Conservation (phyloP, 2,113 vertebrate genomes). For the human region DNA sequence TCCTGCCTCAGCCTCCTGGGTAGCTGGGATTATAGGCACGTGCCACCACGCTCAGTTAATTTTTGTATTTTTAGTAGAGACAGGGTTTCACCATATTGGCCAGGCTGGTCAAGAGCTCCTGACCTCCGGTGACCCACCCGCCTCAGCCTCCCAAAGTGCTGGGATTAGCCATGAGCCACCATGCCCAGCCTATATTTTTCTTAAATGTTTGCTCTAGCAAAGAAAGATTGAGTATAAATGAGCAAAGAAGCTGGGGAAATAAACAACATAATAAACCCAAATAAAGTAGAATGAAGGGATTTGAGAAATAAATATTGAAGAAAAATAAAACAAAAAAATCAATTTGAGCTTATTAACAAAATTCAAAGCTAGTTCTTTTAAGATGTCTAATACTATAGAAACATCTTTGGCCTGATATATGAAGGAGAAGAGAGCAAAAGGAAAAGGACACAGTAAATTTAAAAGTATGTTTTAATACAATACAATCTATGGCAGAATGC, state of each 20-base stretch:
- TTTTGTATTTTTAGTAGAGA: too few species aligned
- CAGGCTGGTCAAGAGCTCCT: too few species aligned
- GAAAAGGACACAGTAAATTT: background rate
- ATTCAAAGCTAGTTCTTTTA: background rate
- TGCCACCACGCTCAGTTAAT: too few species aligned
- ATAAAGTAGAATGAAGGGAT: background rate
- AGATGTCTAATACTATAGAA: background rate
- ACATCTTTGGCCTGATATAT: background rate
- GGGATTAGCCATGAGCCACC: too few species aligned
- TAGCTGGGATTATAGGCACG: too few species aligned
- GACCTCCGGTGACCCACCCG: too few species aligned
- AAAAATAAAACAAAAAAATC: background rate
- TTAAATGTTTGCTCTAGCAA: background rate
- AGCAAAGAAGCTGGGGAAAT: background rate
- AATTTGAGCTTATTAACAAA: background rate
- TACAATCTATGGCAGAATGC: background rate
- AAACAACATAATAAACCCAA: background rate
- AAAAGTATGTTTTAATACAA: background rate
- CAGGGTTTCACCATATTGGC: too few species aligned
- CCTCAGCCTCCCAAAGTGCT: too few species aligned
- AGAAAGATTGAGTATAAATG: background rate
- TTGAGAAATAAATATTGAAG: background rate
- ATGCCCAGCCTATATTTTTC: too few species aligned
- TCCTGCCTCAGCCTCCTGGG: too few species aligned
- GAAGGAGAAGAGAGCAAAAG: background rate